Base-by-base conservation (phyloP, 2,888 invertebrate genomes). In the Isotomurus palustris region DNA sequence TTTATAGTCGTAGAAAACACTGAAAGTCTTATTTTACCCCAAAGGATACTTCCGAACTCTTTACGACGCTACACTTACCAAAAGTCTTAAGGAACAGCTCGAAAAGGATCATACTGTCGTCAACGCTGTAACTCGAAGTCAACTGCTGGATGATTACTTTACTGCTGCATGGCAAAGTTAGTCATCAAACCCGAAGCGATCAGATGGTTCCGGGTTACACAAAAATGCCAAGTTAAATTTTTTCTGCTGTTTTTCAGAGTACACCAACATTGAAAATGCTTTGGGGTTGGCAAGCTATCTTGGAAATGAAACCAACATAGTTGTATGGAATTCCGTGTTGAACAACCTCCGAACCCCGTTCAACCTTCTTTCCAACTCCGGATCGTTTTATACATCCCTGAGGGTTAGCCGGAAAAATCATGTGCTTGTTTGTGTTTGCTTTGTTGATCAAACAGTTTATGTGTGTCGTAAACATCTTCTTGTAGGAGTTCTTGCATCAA, bases 141-240 rank as follows among this genome's bases (percentile, higher is more conserved):
- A 68, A 47, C 54, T 68, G 36, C 21, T 64, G 32, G 68, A 68
- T 48, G 68, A 68, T 51, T 66, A 68, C 47, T 64, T 68, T 21
- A 56, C 29, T 17, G 35, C 58, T 44, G 65, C 60, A 28, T 64
- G 49, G 36, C 60, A 66, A 58, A 54, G 65, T 63, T 55, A 29
- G 28, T 17, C 29, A 12, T n/a, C 8, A n/a, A 10, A 48, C n/a
- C n/a, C n/a, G n/a, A n/a, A n/a, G n/a, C n/a, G n/a, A n/a, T n/a
- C n/a, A n/a, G n/a, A n/a, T n/a, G n/a, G n/a, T n/a, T n/a, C n/a
- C n/a, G n/a, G n/a, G n/a, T n/a, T n/a, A n/a, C n/a, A n/a, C n/a
- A n/a, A n/a, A n/a, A n/a, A n/a, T n/a, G n/a, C n/a, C n/a, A n/a
- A n/a, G n/a, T n/a, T n/a, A n/a, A 44, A 44, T 24, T 8, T 21